Base-by-base conservation (phyloP, 2,113 vertebrate genomes). In the Ancistrus triradiatus region DNA sequence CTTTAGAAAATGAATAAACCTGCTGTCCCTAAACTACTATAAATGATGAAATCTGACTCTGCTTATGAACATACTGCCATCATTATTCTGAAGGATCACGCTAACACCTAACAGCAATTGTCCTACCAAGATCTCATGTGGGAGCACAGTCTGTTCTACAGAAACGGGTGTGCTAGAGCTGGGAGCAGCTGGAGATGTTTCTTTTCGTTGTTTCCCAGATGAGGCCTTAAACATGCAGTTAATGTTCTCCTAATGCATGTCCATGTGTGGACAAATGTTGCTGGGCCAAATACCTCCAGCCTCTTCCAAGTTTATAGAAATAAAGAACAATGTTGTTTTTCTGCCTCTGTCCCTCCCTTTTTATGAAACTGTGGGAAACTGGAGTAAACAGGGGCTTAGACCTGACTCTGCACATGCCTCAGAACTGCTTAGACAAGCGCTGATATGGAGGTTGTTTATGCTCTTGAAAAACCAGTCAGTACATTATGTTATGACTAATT, bases 251-350 rank as follows among this genome's bases (percentile, higher is more conserved):
- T 50, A 53, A 66, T 69, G 67, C 52, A 56, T 15, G 21, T 53
- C 63, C 60, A 43, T 46, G 67, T 47, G 66, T 55, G 50, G 53
- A 38, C 22, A 13, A 66, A 66, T 58, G 64, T 66, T 66, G 44
- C 50, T 31, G 7, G 1, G 28, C 14, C 6, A 10, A 58, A 53
- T 28, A 66, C 47, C 43, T 38, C 22, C 14, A 19, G 21, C 74
- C 67, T 10, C 55, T 13, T 74, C 74, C 68, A 60, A 58, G 33
- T 43, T 48, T 33, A 58, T 49, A 50, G 10, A 58, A 43, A 50
- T 66, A 31, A 10, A 50, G 53, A n/a, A n/a, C n/a, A n/a, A n/a
- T n/a, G n/a, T n/a, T n/a, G n/a, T 62, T 46, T 60, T 38, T 21
- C 21, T 49, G 13, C 13, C 31, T 57, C 19, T 8, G 14, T 46